Base-by-base conservation (phyloP, 2,113 vertebrate species). In the Tragelaphus imberbis region DNA sequence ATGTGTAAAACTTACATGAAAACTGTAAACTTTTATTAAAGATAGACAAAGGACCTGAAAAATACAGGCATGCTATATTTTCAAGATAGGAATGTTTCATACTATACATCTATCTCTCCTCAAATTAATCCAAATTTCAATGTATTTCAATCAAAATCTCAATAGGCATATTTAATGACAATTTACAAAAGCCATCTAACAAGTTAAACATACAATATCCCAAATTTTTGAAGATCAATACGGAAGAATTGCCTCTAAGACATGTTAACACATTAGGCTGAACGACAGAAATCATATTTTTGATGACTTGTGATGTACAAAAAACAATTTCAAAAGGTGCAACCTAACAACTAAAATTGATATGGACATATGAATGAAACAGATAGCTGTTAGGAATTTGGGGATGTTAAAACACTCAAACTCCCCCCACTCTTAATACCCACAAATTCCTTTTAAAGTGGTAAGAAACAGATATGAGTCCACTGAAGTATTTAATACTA, bases 111-210 rank as follows among this genome's bases (percentile, higher is more conserved):
- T 97, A 92, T 80, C 82, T 91, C 49, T 55, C 33, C 25, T 33
- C 59, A 84, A 96, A 91, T 58, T 94, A 91, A 82, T 92, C 23
- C 19, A 89, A 95, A 96, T 79, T 65, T 86, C 71, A 91, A 79
- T 11, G 3, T 33, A 51, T 56, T 44, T 28, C 59, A 97, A 91
- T 85, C 56, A 93, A 92, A 97, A 93, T 84, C 68, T 30, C 63
- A 71, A 80, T 8, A 15, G 68, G 17, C 51, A 53, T 84, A 96
- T 95, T 71, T 92, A 90, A 81, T 21, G 53, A 7, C 55, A 84
- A 51, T 88, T 90, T 90, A 77, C 79, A 94, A 94, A 97, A 90
- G 16, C 58, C 68, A 65, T 49, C 58, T 68, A 33, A 61, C 16
- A 80, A 84, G 58, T 80, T 90, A 84, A 89, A 90, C 9, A 25